Conservation (phyloP, 2,113 vertebrate species). For the Pagrus major region DNA sequence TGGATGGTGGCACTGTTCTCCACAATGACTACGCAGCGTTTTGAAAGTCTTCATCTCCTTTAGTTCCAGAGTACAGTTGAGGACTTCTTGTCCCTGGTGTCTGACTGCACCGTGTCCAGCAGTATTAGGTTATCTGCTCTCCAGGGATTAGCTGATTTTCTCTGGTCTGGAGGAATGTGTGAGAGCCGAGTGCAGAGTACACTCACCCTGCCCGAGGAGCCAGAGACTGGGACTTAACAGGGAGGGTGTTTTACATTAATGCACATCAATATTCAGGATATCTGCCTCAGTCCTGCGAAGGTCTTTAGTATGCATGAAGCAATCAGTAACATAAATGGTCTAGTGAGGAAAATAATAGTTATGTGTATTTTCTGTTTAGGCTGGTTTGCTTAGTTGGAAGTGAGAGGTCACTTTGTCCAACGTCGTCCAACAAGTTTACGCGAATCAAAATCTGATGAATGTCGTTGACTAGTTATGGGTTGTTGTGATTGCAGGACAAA, state of each 20-base stretch:
- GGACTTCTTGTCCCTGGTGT: slow-evolving; percentile 17
- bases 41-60: slow-evolving; percentile 2
- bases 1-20: neutral
- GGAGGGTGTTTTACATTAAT: slow-evolving; percentile 16
- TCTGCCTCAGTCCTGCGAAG: neutral
- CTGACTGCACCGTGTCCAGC: slow-evolving; percentile 42
- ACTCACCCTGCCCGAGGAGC: slow-evolving; percentile 1
- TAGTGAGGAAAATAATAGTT: no score
- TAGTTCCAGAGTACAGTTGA: slow-evolving; percentile 12
- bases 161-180: slow-evolving; percentile 66
- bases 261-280: slow-evolving; percentile 32
- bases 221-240: neutral
- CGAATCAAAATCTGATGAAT: no score
- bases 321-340: neutral
- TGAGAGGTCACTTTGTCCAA: no score
- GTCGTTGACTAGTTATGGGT: no score
- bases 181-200: slow-evolving; percentile 35
- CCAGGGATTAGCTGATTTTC: slow-evolving; percentile 64
- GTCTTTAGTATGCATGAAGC: neutral
- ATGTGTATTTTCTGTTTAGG: no score
- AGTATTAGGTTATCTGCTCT: slow-evolving; percentile 55
- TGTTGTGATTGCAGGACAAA: no score
- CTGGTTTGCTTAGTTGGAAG: no score
- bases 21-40: neutral
- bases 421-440: no score